Conservation (phyloP, 2,113 vertebrate genomes). For the Cyanoliseus patagonus region DNA sequence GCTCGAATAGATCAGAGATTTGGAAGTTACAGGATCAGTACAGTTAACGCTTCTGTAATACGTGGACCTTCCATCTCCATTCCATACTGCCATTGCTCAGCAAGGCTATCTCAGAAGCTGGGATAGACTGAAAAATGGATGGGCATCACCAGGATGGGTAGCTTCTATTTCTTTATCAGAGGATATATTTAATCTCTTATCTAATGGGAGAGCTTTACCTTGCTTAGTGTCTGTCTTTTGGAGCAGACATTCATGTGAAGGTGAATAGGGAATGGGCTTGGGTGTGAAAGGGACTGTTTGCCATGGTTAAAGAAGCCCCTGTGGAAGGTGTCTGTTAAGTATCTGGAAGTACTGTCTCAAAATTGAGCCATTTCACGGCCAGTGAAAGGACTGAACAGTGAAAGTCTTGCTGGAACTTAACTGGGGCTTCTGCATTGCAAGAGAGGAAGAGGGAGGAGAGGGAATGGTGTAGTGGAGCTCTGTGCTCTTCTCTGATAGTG, state of each 20-base stretch:
- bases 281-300: neutral
- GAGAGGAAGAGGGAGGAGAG: neutral
- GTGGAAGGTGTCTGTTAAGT: neutral
- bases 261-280: neutral
- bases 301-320: neutral
- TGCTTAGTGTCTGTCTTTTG: neutral
- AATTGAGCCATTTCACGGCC: neutral
- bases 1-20: neutral
- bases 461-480: neutral
- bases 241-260: neutral
- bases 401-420: neutral
- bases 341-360: neutral
- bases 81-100: neutral
- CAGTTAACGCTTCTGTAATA: neutral
- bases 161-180: neutral
- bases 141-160: neutral
- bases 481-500: neutral
- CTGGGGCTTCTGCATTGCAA: neutral
- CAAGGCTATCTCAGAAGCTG: neutral
- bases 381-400: neutral
- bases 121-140: neutral
- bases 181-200: neutral
- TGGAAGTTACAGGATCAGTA: neutral
- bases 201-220: neutral
- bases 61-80: neutral